Evolutionary conservation across 2,797 vertebrate species (phyloP).

Genomic region (Sorex maritimensis): DNA sequence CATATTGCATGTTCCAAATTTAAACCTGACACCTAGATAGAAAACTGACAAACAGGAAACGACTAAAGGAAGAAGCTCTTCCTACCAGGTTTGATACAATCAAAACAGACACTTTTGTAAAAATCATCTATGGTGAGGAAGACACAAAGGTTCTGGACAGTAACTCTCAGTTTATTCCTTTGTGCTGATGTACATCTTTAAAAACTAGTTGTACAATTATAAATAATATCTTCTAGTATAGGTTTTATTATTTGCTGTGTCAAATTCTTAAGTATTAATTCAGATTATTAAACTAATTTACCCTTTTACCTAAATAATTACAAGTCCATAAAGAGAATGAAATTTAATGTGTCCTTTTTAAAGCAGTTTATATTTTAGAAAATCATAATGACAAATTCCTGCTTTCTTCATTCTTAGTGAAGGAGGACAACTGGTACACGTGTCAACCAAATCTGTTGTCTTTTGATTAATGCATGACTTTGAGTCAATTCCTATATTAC

Average conservation of each 20-base stretch:
- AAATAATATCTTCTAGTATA: neutral
- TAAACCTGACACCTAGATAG: slow-evolving; percentile 84
- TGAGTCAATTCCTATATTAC: neutral
- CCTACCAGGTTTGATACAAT: slow-evolving; percentile 82
- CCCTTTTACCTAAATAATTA: slow-evolving; percentile 6
- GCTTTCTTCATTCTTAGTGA: slow-evolving; percentile 9
- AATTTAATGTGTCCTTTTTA: slow-evolving; percentile 5
- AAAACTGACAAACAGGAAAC: slow-evolving; percentile 89
- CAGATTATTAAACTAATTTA: neutral
- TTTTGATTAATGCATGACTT: neutral
- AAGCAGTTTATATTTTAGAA: neutral
- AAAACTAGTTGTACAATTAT: neutral
- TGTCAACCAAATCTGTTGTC: neutral
- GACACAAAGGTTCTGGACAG: slow-evolving; percentile 7
- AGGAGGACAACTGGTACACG: neutral
- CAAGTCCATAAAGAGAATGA: slow-evolving; percentile 32
- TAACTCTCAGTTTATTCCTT: slow-evolving; percentile 39
- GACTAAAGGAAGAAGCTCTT: slow-evolving; percentile 86
- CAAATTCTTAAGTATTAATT: slow-evolving; percentile 40
- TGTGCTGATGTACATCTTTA: slow-evolving; percentile 33
- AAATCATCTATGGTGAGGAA: slow-evolving; percentile 70
- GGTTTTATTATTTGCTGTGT: slow-evolving; percentile 39
- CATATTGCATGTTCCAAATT: slow-evolving; percentile 85
- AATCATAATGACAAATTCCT: neutral
- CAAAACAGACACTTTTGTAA: slow-evolving; percentile 76